A percentile compares a stretch with the other conserved stretches of the same genome.
These are phyloP conservation scores for Andrena chrysosceles DNA, from an alignment of 2,888 invertebrate species.

Conservation along the genomic window DNA sequence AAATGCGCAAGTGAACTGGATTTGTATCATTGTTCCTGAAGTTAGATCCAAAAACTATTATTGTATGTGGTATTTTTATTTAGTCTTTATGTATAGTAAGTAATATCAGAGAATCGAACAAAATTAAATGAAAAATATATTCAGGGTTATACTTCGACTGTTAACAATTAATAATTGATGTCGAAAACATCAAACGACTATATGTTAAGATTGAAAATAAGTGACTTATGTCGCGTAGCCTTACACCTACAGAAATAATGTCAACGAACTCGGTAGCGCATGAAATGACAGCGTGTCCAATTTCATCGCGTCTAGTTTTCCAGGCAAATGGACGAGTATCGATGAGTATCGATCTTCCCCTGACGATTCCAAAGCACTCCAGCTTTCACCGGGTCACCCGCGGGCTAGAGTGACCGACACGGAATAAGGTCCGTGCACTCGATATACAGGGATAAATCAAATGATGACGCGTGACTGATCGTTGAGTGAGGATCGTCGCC, in stretches of 20 bases:
- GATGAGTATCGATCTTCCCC: constrained; percentile 58
- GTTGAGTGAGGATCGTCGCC: constrained; percentile 55
- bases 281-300: constrained; percentile 19
- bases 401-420: constrained; percentile 63
- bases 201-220: no score
- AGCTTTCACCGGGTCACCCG: constrained; percentile 55
- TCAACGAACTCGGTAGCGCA: constrained; percentile 1
- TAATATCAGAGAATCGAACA: no score
- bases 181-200: no score
- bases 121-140: no score
- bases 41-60: no score
- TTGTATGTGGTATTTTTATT: no score
- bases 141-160: no score
- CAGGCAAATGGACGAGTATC: constrained; percentile 41
- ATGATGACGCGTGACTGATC: constrained; percentile 67
- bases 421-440: constrained; percentile 60
- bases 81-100: no score
- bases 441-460: constrained; percentile 67
- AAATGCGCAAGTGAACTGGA: no score
- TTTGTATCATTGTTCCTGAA: no score
- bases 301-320: constrained; percentile 33
- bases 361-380: constrained; percentile 50
- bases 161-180: no score
- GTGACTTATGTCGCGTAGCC: no score
- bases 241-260: constrained; percentile 1